Conservation (phyloP, 2,888 invertebrate genomes). For the Chalcis sispes region DNA sequence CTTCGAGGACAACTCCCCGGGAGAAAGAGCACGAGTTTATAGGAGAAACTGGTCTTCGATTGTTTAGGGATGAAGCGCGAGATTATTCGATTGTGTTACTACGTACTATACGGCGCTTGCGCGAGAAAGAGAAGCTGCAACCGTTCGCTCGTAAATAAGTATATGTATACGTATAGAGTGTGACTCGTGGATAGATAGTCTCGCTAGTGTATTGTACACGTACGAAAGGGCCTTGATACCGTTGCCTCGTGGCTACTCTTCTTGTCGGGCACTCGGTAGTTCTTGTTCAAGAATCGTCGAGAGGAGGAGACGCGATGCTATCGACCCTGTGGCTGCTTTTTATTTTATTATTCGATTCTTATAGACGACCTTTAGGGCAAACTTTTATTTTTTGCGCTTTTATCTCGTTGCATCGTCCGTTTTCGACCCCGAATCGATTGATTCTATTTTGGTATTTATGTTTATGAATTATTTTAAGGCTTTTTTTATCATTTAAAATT, state of each 20-base stretch:
- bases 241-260: slow-evolving; percentile 35
- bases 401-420: not conserved
- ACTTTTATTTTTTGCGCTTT: slow-evolving; percentile 20
- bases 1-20: not conserved
- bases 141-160: slow-evolving; percentile 14
- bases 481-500: no score
- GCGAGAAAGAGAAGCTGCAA: no score
- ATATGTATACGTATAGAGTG: slow-evolving; percentile 12
- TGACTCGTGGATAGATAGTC: no score
- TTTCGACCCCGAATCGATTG: no score
- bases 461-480: no score
- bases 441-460: no score
- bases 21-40: slow-evolving; percentile 1
- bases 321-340: slow-evolving; percentile 21
- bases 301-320: slow-evolving; percentile 32
- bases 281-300: slow-evolving; percentile 32
- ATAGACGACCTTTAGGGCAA: slow-evolving; percentile 44
- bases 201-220: no score
- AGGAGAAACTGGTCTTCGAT: slow-evolving; percentile 50
- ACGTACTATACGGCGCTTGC: no score
- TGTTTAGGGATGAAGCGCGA: slow-evolving; percentile 51
- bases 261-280: slow-evolving; percentile 1
- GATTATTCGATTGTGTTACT: slow-evolving; percentile 48
- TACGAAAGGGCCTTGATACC: slow-evolving; percentile 48
- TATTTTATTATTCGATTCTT: slow-evolving; percentile 13